Evolutionary conservation across 2,797 vertebrate genomes (phyloP), one percentile per base, ranked within the genome.

Genomic region (Oreochromis mossambicus): DNA sequence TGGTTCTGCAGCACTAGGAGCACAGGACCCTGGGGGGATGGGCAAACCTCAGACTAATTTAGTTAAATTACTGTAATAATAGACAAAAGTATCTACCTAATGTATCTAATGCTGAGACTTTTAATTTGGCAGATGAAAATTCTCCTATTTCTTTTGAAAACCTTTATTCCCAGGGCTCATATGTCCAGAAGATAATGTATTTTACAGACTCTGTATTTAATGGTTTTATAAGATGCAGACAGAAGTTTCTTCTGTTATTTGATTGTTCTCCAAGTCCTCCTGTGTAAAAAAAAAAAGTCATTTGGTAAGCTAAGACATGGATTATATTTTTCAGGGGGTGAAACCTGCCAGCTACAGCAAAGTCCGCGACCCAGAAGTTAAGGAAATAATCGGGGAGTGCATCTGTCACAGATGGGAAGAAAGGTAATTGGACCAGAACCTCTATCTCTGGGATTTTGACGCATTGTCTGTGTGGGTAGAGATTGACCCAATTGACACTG

Each of bases 311-410:
- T 85, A 52, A 84, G 52, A 54, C 70, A 66, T 80, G 58, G 38
- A 24, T 83, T 87, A 86, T 1, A 63, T 63, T 38, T 84, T 92
- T 73, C 87, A 99, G 98, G 99, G 99, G 68, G 98, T 99, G 93
- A 99, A 99, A 94, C 99, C 99, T 68, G 99, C 98, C 91, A 99
- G 99, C 95, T 99, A 97, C 94, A 96, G 97, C 91, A 99, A 99
- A 95, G 97, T 99, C 85, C 97, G 97, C 1, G 97, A 98, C 90
- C 98, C 98, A 77, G 99, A 99, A 96, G 98, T 99, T 80, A 99
- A 99, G 92, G 99, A 99, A 95, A 99, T 99, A 93, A 99, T 99
- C 78, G 98, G 98, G 7, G 98, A 99, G 91, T 99, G 99, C 86
- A 99, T 99, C 95, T 98, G 98, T 93, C 97, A 99, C 95, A 97